Evolutionary conservation across 1,140 invertebrate genomes (phyloP), one percentile per base, ranked within the genome.

Genomic region (Brachystomella parvula): DNA sequence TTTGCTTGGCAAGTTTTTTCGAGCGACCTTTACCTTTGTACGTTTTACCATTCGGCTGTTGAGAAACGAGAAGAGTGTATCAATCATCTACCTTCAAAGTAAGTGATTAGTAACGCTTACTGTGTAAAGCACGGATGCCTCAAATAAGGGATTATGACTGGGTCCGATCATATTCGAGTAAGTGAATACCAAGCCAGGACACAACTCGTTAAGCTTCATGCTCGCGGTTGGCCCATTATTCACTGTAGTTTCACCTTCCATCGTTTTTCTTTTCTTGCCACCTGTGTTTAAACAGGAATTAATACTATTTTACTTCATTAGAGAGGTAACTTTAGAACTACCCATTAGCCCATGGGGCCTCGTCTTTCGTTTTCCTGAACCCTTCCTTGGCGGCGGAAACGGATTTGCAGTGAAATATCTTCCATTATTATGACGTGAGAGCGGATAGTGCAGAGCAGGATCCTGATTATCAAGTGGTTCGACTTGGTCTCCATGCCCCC

Each of bases 1-100:
- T 65, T 30, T 69, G 66, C 58, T 69, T 72, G 0, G 67, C 71
- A 15, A 69, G 15, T 44, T 72, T 72, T 29, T 72, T 72, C 2
- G 71, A 72, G 1, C 67, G 44, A 15, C 71, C 71, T 3, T 19
- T 29, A 1, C 64, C 71, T 28, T 63, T 24, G 29, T 62, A 72
- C 49, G 65, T 47, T 31, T 61, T 64, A 19, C 66, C 53, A 29
- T 28, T 53, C 2, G 47, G 21, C 65, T 70, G 29, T 1, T 31
- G 47, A 1, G 26, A 12, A 44, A n/a, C 49, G 31, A 47, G 39
- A 28, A n/a, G 30, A 32, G 12, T 35, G 15, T 44, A 35, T 44
- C 15, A 44, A 61, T 44, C 12, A n/a, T n/a, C 32, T 30, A 33
- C 21, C 24, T 61, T 61, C 19, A 15, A 39, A 15, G 12, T 17